Percentiles rank a stretch among this genome's conserved stretches.
Evolutionary conservation across 2,797 vertebrate genomes (phyloP).

Genomic region (Gadopsis bispinosus): DNA sequence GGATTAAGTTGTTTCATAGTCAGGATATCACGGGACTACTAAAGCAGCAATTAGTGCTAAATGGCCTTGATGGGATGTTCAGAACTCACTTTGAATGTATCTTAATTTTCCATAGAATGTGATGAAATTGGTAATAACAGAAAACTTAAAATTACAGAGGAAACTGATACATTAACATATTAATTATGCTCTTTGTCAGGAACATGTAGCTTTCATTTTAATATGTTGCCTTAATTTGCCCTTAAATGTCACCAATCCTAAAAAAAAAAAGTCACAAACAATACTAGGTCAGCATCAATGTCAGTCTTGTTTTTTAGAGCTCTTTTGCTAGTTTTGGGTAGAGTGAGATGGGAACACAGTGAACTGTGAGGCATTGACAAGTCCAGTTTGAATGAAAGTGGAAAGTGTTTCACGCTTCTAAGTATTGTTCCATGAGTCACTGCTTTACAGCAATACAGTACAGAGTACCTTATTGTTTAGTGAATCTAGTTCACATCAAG

Average conservation of each 20-base stretch:
- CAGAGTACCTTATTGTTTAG: background rate
- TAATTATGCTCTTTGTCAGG: background rate
- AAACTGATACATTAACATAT: background rate
- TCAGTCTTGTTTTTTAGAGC: background rate
- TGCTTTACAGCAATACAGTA: slow-evolving; percentile 10
- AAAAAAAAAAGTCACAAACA: too few species aligned
- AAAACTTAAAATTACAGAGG: background rate
- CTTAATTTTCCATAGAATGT: background rate
- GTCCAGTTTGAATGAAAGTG: slow-evolving; percentile 19
- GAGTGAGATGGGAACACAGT: slow-evolving; percentile 1
- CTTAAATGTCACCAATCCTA: background rate
- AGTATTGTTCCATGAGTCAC: slow-evolving; percentile 6
- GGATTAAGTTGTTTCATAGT: slow-evolving; percentile 25
- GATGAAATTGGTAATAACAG: background rate
- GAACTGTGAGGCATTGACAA: slow-evolving; percentile 12
- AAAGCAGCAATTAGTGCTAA: background rate
- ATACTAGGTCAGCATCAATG: background rate
- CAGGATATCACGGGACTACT: slow-evolving; percentile 9
- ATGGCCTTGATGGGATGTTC: background rate
- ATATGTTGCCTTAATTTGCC: background rate
- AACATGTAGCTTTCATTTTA: background rate
- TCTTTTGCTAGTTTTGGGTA: slow-evolving; percentile 1
- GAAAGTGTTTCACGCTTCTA: background rate
- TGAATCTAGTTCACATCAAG: background rate
- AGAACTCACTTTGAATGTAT: slow-evolving; percentile 3